These are phyloP conservation scores for Brienomyrus longianalis DNA, from an alignment of 2,113 vertebrate species.

Conservation along the genomic window DNA sequence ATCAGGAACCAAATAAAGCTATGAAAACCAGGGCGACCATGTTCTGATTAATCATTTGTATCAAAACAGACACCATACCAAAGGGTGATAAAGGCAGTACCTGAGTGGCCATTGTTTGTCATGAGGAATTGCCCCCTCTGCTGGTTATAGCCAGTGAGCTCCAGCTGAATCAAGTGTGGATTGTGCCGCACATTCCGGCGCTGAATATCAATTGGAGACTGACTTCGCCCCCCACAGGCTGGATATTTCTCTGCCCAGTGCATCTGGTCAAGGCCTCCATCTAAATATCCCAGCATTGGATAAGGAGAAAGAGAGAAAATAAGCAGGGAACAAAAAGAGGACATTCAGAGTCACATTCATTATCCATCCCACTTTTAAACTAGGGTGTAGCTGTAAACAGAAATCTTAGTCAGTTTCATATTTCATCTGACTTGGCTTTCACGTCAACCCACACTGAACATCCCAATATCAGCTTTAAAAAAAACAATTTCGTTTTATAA, in stretches of 20 bases:
- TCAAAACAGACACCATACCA: not conserved
- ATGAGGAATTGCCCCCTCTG: constrained; percentile 57
- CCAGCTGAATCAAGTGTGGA: constrained; percentile 51
- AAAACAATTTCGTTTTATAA: not conserved
- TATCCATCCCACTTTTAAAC: not conserved
- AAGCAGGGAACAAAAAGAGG: not conserved
- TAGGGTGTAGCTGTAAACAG: not conserved
- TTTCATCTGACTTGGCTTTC: not conserved
- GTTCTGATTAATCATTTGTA: not conserved
- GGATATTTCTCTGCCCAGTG: constrained; percentile 70
- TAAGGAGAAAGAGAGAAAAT: not conserved
- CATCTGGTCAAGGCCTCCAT: constrained; percentile 64
- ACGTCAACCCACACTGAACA: not conserved
- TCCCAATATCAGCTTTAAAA: not conserved
- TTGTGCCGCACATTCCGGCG: constrained; percentile 58
- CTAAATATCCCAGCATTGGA: constrained; percentile 31
- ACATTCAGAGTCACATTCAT: not conserved
- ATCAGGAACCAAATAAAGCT: not conserved
- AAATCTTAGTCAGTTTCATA: not conserved
- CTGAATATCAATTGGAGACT: constrained; percentile 82
- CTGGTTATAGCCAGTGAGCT: constrained; percentile 60
- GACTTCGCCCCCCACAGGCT: constrained; percentile 59
- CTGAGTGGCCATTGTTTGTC: constrained; percentile 83
- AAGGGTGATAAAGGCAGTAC: constrained; percentile 44
- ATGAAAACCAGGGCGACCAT: not conserved